These are phyloP conservation scores for Mirounga angustirostris DNA, from an alignment of 2,113 vertebrate genomes.

Conservation along the genomic window DNA sequence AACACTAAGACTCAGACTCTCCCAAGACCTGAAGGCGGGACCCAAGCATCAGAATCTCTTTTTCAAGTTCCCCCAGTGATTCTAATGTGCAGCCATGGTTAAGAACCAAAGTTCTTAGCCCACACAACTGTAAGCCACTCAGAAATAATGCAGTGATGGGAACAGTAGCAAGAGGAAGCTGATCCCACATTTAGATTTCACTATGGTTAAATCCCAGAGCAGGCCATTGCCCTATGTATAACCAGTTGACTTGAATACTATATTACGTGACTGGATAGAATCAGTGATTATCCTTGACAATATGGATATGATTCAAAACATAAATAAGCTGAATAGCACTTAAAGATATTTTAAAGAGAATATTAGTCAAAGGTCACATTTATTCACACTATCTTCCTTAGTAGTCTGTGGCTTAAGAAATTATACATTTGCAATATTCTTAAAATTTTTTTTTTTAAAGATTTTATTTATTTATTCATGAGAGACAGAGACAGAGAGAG, in stretches of 20 bases:
- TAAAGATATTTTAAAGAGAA: slow-evolving; percentile 15
- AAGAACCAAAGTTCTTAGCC: not conserved
- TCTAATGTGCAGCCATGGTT: not conserved
- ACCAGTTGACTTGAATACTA: not conserved
- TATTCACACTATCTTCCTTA: not conserved
- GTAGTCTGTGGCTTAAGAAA: not conserved
- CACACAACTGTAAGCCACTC: not conserved
- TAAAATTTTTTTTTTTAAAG: not conserved
- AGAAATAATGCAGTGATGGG: not conserved
- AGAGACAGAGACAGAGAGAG: too few species aligned
- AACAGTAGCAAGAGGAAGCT: not conserved
- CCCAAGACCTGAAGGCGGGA: not conserved
- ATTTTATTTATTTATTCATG: too few species aligned
- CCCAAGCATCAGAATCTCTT: not conserved
- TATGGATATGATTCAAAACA: slow-evolving; percentile 35
- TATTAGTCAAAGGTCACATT: slow-evolving; percentile 17
- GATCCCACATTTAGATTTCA: not conserved
- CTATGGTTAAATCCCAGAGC: not conserved
- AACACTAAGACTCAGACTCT: not conserved
- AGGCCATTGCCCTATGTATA: not conserved
- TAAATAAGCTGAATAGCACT: not conserved
- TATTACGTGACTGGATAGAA: not conserved
- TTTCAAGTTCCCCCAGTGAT: not conserved
- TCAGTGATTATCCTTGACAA: not conserved
- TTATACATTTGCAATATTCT: not conserved